Percentiles rank a stretch among this genome's conserved stretches.
Conservation (phyloP, 2,888 invertebrate species). For the Phaonia tiefii region DNA sequence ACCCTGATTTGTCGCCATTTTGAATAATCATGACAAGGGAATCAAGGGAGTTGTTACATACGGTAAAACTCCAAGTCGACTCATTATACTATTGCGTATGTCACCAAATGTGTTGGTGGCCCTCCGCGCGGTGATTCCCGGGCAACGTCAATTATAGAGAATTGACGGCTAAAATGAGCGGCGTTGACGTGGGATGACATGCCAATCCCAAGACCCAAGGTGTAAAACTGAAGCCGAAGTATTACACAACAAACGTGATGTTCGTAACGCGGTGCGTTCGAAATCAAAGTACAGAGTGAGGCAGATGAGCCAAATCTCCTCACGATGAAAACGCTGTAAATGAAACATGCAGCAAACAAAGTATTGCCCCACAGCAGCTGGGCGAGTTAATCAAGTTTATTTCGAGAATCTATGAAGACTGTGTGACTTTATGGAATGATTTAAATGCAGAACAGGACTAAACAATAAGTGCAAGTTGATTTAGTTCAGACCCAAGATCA, state of each 20-base stretch:
- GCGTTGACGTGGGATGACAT: constrained; percentile 44
- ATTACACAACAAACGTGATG: neutral
- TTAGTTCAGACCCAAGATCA: no score
- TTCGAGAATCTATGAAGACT: no score
- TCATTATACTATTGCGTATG: no score
- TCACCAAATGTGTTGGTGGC: no score
- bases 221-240: neutral
- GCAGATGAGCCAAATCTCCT: constrained; percentile 13
- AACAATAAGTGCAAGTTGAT: no score
- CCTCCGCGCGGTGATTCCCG: constrained; percentile 67
- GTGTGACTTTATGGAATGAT: no score
- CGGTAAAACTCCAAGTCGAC: constrained; percentile 62
- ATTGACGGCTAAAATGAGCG: constrained; percentile 66
- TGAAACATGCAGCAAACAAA: no score
- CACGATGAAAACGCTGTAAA: no score
- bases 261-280: neutral
- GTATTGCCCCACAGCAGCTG: no score
- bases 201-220: constrained; percentile 17
- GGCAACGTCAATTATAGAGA: constrained; percentile 59
- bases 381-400: no score
- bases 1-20: constrained; percentile 9
- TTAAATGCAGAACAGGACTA: no score
- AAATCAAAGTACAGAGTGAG: neutral
- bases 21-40: no score
- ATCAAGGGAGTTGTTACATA: constrained; percentile 55